Percentiles rank a stretch among this genome's conserved stretches.
These are phyloP conservation scores for Scaptomyza reducta DNA, from an alignment of 2,888 invertebrate species.

Conservation along the genomic window DNA sequence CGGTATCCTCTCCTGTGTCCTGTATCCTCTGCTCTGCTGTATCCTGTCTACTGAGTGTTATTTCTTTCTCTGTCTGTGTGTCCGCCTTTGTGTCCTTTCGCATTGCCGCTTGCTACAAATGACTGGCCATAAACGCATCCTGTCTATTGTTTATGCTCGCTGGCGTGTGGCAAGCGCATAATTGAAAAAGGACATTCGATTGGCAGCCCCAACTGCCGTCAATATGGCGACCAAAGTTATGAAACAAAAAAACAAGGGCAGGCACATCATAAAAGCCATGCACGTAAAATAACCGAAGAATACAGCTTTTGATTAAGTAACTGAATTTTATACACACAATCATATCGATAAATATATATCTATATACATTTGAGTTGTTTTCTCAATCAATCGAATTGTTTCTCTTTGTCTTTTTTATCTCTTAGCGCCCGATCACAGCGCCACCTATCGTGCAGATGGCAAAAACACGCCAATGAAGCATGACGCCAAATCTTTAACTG, in stretches of 20 bases:
- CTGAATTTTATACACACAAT: conserved; percentile 30
- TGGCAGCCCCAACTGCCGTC: conserved; percentile 44
- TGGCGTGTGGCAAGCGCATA: conserved; percentile 73
- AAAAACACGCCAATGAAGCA: conserved; percentile 75
- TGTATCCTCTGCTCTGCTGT: not conserved
- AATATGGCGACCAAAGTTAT: conserved; percentile 51
- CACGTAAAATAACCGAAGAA: conserved; percentile 45
- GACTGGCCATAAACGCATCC: conserved; percentile 77
- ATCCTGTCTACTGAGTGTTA: conserved; percentile 25
- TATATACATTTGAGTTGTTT: conserved; percentile 17
- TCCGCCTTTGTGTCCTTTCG: conserved; percentile 17
- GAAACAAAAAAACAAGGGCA: conserved; percentile 23
- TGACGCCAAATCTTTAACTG: conserved; percentile 82
- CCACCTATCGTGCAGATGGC: conserved; percentile 79
- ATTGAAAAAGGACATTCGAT: conserved; percentile 77
- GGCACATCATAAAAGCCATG: conserved; percentile 57
- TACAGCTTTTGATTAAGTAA: conserved; percentile 61
- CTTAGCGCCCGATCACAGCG: conserved; percentile 81
- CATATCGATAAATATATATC: conserved; percentile 14
- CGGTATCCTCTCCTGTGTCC: conserved; percentile 13
- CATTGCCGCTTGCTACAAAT: conserved; percentile 65
- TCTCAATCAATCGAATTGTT: conserved; percentile 45
- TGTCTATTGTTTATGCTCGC: conserved; percentile 75
- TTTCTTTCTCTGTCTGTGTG: not conserved
- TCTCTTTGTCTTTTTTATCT: not conserved